These are phyloP conservation scores for Pseudonaja textilis DNA, from an alignment of 2,113 vertebrate species.

Conservation along the genomic window DNA sequence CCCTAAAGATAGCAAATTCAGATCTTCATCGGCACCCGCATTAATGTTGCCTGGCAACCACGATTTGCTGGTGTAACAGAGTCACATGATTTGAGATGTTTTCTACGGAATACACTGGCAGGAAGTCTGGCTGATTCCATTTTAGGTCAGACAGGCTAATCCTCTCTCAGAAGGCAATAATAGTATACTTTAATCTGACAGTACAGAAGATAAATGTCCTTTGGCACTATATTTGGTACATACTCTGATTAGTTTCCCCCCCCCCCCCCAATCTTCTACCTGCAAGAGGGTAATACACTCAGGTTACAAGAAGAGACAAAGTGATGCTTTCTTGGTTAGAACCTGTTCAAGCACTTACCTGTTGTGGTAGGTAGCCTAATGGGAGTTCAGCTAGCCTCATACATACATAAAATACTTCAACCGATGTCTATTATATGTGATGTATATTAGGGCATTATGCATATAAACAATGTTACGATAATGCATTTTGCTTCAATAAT, in stretches of 20 bases:
- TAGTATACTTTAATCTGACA: neutral
- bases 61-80: constrained; percentile 63
- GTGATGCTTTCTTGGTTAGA: neutral
- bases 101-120: constrained; percentile 37
- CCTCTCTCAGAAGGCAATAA: constrained; percentile 3
- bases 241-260: neutral
- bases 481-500: constrained; percentile 14
- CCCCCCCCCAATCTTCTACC: neutral
- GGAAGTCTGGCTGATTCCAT: constrained; percentile 40
- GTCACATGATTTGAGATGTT: constrained; percentile 56
- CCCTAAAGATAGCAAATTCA: constrained; percentile 67
- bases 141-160: constrained; percentile 50
- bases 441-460: neutral
- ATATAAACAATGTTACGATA: constrained; percentile 27
- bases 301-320: neutral
- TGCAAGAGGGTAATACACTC: accelerated
- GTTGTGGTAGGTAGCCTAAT: neutral
- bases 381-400: neutral
- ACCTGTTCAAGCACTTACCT: neutral
- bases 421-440: neutral
- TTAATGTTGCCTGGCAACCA: constrained; percentile 69
- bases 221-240: constrained; percentile 34
- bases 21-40: constrained; percentile 56
- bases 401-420: neutral
- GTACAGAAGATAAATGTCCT: constrained; percentile 18